phyloP scores from a whole-genome alignment of 2,113 vertebrate genomes.

The Rana temporaria region DNA sequence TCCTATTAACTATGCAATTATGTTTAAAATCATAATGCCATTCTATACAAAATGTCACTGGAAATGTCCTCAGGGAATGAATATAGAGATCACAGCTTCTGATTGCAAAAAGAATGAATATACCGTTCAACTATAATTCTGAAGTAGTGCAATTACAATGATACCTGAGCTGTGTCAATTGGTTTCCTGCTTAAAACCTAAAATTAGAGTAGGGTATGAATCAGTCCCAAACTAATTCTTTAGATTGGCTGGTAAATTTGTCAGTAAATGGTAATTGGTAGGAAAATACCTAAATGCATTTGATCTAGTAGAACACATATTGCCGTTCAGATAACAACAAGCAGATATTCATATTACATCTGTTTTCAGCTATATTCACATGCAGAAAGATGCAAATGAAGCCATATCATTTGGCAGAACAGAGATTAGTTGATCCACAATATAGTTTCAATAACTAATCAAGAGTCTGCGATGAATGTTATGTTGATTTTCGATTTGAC shows the following conservation, averaged over 20 bases:
- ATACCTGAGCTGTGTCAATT: slow-evolving; percentile 49
- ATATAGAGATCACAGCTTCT: slow-evolving; percentile 46
- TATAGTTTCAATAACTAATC: neutral
- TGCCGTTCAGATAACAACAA: slow-evolving; percentile 6
- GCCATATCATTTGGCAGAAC: slow-evolving; percentile 15
- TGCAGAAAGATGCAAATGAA: slow-evolving; percentile 11
- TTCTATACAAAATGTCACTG: slow-evolving; percentile 56
- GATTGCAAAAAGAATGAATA: slow-evolving; percentile 51
- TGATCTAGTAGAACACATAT: neutral
- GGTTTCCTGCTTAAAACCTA: slow-evolving; percentile 14
- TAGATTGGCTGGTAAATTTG: slow-evolving; percentile 4
- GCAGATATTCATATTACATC: slow-evolving; percentile 23
- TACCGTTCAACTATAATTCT: slow-evolving; percentile 47
- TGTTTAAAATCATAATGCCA: slow-evolving; percentile 57
- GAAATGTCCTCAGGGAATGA: slow-evolving; percentile 50
- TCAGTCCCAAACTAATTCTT: neutral
- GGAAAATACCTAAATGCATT: neutral
- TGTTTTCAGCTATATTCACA: slow-evolving; percentile 19
- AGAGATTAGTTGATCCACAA: slow-evolving; percentile 37
- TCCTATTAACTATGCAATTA: slow-evolving; percentile 56
- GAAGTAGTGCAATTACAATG: slow-evolving; percentile 42
- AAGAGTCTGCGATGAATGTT: slow-evolving; percentile 16
- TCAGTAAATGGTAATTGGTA: slow-evolving; percentile 1
- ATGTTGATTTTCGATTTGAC: neutral
- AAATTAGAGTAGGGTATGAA: slow-evolving; percentile 4